Evolutionary conservation across 2,797 vertebrate genomes (phyloP).

Genomic region (Halcyon badia): DNA sequence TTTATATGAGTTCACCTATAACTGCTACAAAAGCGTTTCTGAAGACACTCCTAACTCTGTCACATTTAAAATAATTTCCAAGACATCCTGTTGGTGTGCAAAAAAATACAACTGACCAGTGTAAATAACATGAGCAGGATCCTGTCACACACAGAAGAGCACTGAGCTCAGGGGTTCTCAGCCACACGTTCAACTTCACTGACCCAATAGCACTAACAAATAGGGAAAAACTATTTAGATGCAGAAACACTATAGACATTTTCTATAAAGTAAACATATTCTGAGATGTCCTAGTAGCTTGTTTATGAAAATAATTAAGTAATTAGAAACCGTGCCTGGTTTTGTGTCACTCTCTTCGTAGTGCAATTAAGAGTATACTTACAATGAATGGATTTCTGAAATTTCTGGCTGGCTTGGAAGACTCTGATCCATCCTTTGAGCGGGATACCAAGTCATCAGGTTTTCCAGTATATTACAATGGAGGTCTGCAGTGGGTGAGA

Average conservation of each 20-base stretch:
- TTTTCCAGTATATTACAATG: background rate
- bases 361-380: background rate
- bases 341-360: background rate
- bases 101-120: background rate
- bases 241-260: background rate
- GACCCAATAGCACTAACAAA: too few species aligned
- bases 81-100: background rate
- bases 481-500: background rate
- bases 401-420: background rate
- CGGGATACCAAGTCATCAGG: accelerated
- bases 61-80: background rate
- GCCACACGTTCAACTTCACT: accelerated
- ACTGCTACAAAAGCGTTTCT: background rate
- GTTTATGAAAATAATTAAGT: background rate
- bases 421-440: background rate
- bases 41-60: background rate
- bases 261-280: background rate
- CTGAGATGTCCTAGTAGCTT: background rate
- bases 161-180: background rate
- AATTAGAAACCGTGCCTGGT: background rate
- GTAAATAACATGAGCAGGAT: background rate
- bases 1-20: background rate
- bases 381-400: background rate
- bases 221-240: accelerated
- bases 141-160: background rate